Evolutionary conservation across 2,113 vertebrate species (phyloP).

Genomic region (Ardeotis arabs): DNA sequence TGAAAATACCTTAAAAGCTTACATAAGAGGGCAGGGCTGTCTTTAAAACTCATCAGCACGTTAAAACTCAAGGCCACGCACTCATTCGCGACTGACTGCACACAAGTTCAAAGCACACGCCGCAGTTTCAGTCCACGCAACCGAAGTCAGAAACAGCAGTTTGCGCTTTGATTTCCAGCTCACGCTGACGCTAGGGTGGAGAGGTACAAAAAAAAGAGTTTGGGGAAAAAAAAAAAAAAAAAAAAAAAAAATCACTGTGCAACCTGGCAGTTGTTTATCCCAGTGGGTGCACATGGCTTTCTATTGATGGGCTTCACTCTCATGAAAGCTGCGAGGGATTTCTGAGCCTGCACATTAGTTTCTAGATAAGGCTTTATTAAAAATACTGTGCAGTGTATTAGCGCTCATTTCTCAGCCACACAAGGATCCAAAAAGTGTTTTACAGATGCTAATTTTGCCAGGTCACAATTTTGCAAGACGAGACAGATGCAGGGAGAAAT

Average conservation of each 20-base stretch:
- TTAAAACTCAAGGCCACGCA: not conserved
- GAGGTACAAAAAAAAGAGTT: not conserved
- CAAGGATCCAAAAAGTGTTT: not conserved
- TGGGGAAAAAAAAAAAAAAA: too few relatives aligned
- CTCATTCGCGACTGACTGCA: not conserved
- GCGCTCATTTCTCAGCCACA: not conserved
- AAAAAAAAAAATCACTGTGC: not conserved
- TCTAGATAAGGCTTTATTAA: not conserved
- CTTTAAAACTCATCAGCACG: not conserved
- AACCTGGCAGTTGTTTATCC: not conserved
- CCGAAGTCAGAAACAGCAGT: not conserved
- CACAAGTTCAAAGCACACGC: not conserved
- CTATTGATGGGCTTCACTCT: not conserved
- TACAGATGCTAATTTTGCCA: not conserved
- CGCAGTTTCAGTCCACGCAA: not conserved
- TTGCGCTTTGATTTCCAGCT: not conserved
- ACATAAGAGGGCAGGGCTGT: not conserved
- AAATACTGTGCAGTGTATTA: not conserved
- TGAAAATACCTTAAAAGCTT: not conserved
- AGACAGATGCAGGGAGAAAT: not conserved
- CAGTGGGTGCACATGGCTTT: fast-evolving
- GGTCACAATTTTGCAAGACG: not conserved
- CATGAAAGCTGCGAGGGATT: not conserved
- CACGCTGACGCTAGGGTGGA: not conserved
- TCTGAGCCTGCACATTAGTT: not conserved